phyloP scores from a whole-genome alignment of 1,140 invertebrate species.

The Pseudomyrmex concolor region DNA sequence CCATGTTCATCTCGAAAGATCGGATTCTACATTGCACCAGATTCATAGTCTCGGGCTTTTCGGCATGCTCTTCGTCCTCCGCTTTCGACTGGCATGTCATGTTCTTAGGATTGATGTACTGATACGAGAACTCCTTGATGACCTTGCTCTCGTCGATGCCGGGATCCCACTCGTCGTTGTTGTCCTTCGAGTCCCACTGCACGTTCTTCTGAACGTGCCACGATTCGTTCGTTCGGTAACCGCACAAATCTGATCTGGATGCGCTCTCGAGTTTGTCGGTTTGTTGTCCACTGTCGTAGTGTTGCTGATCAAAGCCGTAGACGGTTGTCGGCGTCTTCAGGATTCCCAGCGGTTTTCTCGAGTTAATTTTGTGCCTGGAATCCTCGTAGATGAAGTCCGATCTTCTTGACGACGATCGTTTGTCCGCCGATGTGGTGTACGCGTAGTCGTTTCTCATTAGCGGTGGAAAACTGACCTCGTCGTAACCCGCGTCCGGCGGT shows the following conservation, averaged over 20 bases:
- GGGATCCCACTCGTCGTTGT: slow-evolving; percentile 78
- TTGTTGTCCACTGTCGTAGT: neutral
- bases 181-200: slow-evolving; percentile 78
- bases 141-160: slow-evolving; percentile 83
- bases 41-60: slow-evolving; percentile 76
- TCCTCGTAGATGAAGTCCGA: neutral
- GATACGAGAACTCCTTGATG: slow-evolving; percentile 84
- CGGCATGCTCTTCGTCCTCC: slow-evolving; percentile 8
- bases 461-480: slow-evolving; percentile 76
- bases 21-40: slow-evolving; percentile 86
- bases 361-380: slow-evolving; percentile 28
- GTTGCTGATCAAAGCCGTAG: slow-evolving; percentile 61
- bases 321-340: slow-evolving; percentile 74
- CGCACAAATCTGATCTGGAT: slow-evolving; percentile 62
- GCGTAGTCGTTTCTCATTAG: slow-evolving; percentile 41
- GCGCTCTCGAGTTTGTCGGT: slow-evolving; percentile 51
- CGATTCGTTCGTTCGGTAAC: slow-evolving; percentile 63
- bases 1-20: slow-evolving; percentile 81
- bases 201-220: slow-evolving; percentile 79
- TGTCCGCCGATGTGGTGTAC: neutral
- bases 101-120: slow-evolving; percentile 82
- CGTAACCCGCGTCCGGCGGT: slow-evolving; percentile 80
- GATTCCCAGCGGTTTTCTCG: slow-evolving; percentile 79
- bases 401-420: slow-evolving; percentile 10
- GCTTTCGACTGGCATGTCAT: slow-evolving; percentile 41